Conservation (phyloP, 2,113 vertebrate species). For the Irena cyanogastra region DNA sequence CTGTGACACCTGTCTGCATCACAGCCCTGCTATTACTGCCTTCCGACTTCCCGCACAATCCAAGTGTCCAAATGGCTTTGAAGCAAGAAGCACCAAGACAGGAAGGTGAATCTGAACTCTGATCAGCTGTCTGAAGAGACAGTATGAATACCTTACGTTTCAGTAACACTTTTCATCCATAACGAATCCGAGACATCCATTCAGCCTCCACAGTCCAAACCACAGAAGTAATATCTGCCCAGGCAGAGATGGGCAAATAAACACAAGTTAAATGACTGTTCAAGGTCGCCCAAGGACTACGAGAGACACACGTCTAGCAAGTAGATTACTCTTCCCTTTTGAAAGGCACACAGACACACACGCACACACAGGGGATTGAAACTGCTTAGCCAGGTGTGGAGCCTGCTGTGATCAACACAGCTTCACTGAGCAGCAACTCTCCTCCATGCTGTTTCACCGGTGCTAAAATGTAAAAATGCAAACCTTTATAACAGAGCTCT, state of each 20-base stretch:
- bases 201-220: constrained; percentile 11
- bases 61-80: neutral
- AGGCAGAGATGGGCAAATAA: constrained; percentile 13
- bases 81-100: constrained; percentile 19
- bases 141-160: neutral
- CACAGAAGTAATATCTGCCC: constrained; percentile 37
- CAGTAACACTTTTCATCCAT: neutral
- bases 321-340: constrained; percentile 28
- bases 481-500: constrained; percentile 7
- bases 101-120: neutral
- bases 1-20: neutral
- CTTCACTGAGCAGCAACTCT: constrained; percentile 21
- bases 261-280: constrained; percentile 38
- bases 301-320: neutral
- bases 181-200: neutral
- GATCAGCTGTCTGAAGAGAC: neutral
- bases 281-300: constrained; percentile 43
- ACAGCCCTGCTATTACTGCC: neutral
- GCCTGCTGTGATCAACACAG: constrained; percentile 52
- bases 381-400: constrained; percentile 64
- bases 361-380: neutral
- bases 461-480: constrained; percentile 17
- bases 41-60: neutral
- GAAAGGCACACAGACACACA: constrained; percentile 21
- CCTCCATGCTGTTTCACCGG: neutral